Conservation (phyloP, 2,888 invertebrate genomes). For the Actias luna region DNA sequence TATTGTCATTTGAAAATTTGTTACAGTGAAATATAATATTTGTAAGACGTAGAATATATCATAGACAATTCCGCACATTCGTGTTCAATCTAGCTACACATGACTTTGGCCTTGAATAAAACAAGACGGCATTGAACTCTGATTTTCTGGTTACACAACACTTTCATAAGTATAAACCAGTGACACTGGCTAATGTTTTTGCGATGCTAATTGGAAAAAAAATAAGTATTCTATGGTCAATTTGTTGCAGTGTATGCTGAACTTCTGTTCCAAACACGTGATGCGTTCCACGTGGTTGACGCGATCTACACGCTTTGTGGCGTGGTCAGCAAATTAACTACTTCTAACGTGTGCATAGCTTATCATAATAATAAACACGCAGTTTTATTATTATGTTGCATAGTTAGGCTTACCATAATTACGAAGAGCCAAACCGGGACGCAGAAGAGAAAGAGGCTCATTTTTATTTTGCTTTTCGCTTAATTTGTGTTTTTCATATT, state of each 20-base stretch:
- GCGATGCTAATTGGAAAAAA: not conserved
- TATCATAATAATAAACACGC: not conserved
- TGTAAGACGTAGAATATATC: too few relatives aligned
- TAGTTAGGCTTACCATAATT: not conserved
- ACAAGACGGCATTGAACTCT: not conserved
- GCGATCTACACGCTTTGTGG: not conserved
- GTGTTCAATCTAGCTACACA: not conserved
- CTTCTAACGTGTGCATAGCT: not conserved
- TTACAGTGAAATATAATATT: too few relatives aligned
- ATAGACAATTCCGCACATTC: too few relatives aligned
- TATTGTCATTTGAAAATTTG: too few relatives aligned
- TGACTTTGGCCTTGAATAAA: not conserved
- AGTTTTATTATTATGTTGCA: not conserved
- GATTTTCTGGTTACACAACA: not conserved
- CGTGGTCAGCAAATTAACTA: not conserved
- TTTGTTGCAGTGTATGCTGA: not conserved
- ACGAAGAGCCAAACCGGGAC: too few relatives aligned
- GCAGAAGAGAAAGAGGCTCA: too few relatives aligned
- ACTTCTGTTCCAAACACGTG: not conserved
- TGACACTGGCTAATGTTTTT: not conserved
- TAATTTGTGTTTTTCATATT: too few relatives aligned
- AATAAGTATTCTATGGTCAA: not conserved
- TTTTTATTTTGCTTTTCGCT: too few relatives aligned
- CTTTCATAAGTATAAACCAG: not conserved
- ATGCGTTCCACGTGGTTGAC: not conserved